Conservation (phyloP, 2,113 vertebrate genomes). For the Herpailurus yagouaroundi region DNA sequence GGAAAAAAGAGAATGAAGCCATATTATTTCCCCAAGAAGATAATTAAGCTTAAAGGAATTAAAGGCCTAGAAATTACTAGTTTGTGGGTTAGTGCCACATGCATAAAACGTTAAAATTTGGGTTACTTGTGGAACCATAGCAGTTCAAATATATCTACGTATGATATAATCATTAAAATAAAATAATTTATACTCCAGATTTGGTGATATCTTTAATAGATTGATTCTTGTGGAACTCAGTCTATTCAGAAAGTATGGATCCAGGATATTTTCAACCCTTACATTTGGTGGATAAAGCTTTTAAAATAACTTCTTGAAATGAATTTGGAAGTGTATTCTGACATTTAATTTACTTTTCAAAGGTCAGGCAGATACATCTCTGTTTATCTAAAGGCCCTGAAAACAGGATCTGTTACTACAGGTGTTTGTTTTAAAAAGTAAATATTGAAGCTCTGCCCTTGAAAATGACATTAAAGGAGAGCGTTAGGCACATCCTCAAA, state of each 20-base stretch:
- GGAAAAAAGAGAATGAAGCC: background rate
- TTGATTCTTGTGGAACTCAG: background rate
- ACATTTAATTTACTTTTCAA: background rate
- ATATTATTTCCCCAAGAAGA: background rate
- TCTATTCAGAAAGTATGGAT: background rate
- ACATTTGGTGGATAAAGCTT: background rate
- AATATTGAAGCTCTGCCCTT: background rate
- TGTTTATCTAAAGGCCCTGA: background rate
- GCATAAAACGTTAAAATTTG: background rate
- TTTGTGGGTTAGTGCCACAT: background rate
- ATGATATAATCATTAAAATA: background rate
- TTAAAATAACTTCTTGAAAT: background rate
- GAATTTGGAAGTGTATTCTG: background rate
- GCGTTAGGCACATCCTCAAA: background rate
- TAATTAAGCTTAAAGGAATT: background rate
- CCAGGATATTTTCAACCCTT: background rate
- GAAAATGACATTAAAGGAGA: background rate
- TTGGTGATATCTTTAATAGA: background rate
- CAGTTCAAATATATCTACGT: background rate
- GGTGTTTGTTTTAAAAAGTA: background rate
- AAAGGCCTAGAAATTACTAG: background rate
- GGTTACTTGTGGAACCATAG: background rate
- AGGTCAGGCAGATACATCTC: background rate
- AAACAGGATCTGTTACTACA: background rate
- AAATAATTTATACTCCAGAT: background rate